Base-by-base conservation (phyloP, 2,113 vertebrate species). In the Penelope pileata region DNA sequence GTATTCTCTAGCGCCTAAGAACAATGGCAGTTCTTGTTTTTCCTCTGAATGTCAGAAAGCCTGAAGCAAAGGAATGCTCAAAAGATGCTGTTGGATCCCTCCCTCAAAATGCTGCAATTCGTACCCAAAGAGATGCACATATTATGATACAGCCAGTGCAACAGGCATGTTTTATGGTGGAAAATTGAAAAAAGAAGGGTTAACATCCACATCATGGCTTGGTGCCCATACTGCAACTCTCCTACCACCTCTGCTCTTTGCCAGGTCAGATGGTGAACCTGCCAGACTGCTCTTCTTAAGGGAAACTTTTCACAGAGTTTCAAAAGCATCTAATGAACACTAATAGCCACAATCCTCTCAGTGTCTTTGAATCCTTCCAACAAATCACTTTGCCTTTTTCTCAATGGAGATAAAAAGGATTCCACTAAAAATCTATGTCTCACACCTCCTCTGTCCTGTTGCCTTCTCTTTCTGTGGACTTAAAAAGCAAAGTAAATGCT, bases 141-240 rank as follows among this genome's bases (percentile, higher is more conserved):
- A 42, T 51, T 51, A 24, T 5, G 30, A 32, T 23, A 14, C 50
- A 78, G 16, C 23, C 48, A 59, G 54, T 45, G 10, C 38, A 75
- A 36, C 5, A 69, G 62, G 30, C 4, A 4, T 43, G 45, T 53
- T 68, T 58, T 43, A 18, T 30, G n/a, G n/a, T 0, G 3, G 36
- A n/a, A 59, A 67, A 59, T 19, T 51, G 70, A 47, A 59, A 59
- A 91, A 62, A 10, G 56, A 78, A 68, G n/a, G 36, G 63, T 21
- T 70, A 83, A 32, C 12, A 29, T n/a, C 63, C 34, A 10, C 32
- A 26, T 32, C 27, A 45, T 3, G 6, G 22, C 48, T 81, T 68
- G 51, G 40, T 23, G 16, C 36, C 23, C 0, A 0, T 4, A 6
- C 62, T 21, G 27, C 30, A 43, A 21, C 69, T 68, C n/a, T 85